These are phyloP conservation scores for Epsilonema sp. DNA, from an alignment of 2,888 invertebrate genomes.

Conservation along the genomic window DNA sequence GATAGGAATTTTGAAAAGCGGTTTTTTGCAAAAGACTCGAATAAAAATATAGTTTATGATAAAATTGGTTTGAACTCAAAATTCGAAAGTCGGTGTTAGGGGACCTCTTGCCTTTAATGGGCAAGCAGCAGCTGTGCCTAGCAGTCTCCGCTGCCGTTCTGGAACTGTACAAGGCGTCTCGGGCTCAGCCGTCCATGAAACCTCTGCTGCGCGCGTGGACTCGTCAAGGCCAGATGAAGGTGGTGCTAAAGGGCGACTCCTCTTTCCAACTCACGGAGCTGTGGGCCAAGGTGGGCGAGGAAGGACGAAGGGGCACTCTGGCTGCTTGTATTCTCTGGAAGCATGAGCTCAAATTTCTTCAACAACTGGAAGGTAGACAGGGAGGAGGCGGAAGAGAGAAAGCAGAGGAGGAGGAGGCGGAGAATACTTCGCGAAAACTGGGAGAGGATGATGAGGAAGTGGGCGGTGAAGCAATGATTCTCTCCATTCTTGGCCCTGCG, in stretches of 20 bases:
- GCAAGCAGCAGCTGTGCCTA: not conserved
- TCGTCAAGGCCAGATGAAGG: conserved; percentile 3
- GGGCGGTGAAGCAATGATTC: too few relatives aligned
- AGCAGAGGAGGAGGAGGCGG: not conserved
- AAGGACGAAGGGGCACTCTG: not conserved
- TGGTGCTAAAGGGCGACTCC: conserved; percentile 2
- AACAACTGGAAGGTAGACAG: too few relatives aligned
- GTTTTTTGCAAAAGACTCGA: too few relatives aligned
- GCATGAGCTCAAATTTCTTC: too few relatives aligned
- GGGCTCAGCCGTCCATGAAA: not conserved
- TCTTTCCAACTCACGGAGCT: not conserved
- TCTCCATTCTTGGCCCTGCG: not conserved
- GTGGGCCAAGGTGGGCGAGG: not conserved
- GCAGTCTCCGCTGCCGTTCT: not conserved
- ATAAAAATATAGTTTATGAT: too few relatives aligned
- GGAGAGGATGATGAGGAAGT: not conserved
- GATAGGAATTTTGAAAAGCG: too few relatives aligned
- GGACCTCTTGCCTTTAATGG: too few relatives aligned
- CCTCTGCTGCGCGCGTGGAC: not conserved
- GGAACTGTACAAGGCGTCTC: not conserved
- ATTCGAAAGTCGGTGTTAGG: too few relatives aligned
- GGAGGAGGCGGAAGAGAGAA: too few relatives aligned
- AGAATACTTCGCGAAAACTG: not conserved
- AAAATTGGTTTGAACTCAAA: too few relatives aligned
- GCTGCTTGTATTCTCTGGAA: too few relatives aligned